These are phyloP conservation scores for Muntiacus reevesi DNA, from an alignment of 2,113 vertebrate genomes.

Conservation along the genomic window DNA sequence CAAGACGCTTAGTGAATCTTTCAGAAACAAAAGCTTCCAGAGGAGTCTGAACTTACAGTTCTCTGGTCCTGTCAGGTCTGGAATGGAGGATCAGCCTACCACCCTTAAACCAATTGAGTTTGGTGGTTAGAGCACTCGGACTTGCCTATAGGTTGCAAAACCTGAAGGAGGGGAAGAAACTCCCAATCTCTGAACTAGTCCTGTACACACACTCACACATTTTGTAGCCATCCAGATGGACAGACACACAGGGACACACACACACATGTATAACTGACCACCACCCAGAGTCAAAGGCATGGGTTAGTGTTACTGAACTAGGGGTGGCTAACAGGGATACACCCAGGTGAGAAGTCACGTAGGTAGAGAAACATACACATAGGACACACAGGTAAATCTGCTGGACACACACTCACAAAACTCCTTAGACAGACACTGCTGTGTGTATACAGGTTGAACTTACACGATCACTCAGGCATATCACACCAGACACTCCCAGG, in stretches of 20 bases:
- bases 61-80: neutral
- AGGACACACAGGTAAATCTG: neutral
- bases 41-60: neutral
- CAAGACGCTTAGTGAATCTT: neutral
- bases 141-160: neutral
- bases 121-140: neutral
- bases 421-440: neutral
- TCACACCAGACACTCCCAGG: neutral
- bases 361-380: neutral
- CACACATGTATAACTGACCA: no score
- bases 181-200: neutral
- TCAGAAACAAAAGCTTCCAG: slow-evolving; percentile 33
- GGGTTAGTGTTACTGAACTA: neutral
- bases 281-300: no score
- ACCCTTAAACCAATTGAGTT: neutral
- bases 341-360: neutral
- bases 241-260: neutral
- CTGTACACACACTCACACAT: neutral
- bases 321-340: neutral
- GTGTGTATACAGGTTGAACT: neutral
- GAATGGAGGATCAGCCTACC: neutral
- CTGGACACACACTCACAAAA: neutral
- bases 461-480: neutral
- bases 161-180: neutral
- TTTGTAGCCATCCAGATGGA: neutral